These are phyloP conservation scores for Cliona cf. orientalis DNA, from an alignment of 37 sponge, comb jelly and placozoan species.

Conservation along the genomic window DNA sequence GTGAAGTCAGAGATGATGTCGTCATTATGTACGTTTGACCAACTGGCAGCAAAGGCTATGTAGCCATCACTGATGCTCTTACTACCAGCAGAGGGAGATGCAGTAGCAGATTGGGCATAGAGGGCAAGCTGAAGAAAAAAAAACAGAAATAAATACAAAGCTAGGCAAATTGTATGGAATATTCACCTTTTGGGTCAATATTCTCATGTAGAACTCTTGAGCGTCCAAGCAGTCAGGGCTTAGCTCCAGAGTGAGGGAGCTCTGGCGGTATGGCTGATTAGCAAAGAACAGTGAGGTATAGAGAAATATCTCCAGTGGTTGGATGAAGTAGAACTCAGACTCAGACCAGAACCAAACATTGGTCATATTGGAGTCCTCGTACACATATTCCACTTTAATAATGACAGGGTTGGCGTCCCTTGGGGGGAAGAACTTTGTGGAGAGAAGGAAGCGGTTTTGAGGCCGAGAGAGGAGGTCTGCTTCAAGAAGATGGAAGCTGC, in stretches of 20 bases:
- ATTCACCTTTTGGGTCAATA: too few relatives aligned
- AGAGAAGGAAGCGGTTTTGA: constrained; percentile 12
- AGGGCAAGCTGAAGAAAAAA: constrained; percentile 14
- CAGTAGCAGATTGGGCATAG: constrained; percentile 17
- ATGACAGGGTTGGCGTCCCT: constrained; percentile 27
- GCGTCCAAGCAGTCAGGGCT: background rate
- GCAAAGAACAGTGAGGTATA: constrained; percentile 35
- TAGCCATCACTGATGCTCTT: constrained; percentile 13
- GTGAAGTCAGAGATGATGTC: background rate
- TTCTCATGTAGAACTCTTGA: background rate
- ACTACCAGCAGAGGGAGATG: background rate
- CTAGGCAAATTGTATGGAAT: too few relatives aligned
- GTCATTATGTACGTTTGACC: constrained; percentile 4
- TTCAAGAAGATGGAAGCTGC: constrained; percentile 13
- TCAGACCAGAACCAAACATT: constrained; percentile 37
- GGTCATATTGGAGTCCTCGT: background rate
- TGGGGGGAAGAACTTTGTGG: constrained; percentile 26
- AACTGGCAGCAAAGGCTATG: constrained; percentile 25
- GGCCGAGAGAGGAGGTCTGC: background rate
- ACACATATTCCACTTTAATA: constrained; percentile 19
- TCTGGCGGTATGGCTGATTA: constrained; percentile 3
- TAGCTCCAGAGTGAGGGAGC: background rate
- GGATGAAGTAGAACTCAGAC: constrained; percentile 36
- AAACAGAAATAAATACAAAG: too few relatives aligned
- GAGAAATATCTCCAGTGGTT: constrained; percentile 40